A percentile compares a stretch with the other conserved stretches of the same genome.
Conservation (phyloP, 2,113 vertebrate species). For the Ursus arctos region DNA sequence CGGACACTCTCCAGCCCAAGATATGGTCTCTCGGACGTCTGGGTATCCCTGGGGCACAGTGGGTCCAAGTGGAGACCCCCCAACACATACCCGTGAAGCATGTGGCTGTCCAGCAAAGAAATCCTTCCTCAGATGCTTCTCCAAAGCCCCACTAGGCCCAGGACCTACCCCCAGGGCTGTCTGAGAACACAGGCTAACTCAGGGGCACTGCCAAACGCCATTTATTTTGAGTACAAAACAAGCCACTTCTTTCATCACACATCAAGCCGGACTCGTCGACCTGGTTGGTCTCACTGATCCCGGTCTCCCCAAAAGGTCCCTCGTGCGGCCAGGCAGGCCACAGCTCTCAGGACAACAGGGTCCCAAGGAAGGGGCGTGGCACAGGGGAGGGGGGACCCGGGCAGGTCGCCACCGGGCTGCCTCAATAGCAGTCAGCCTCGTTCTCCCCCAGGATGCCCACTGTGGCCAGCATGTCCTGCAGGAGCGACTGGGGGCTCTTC, state of each 20-base stretch:
- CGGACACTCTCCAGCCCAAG: neutral
- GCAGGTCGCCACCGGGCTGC: rapidly evolving
- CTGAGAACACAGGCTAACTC: neutral
- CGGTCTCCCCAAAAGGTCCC: neutral
- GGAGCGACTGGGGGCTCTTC: conserved; percentile 93
- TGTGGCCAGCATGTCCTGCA: conserved; percentile 94
- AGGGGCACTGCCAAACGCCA: rapidly evolving
- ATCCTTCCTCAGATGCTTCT: neutral
- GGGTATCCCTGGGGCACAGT: neutral
- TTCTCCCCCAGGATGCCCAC: conserved; percentile 85
- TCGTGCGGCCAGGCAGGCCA: neutral
- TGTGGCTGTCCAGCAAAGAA: neutral
- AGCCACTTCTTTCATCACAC: neutral
- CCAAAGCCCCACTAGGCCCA: neutral
- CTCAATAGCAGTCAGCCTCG: conserved; percentile 92
- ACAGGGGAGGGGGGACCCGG: rapidly evolving
- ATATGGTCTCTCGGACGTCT: too few species aligned
- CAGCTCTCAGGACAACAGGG: too few species aligned
- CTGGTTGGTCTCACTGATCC: neutral
- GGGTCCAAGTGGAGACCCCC: neutral
- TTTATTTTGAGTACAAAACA: conserved; percentile 57
- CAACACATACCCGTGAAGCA: neutral
- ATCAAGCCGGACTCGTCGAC: neutral
- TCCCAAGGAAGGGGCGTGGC: neutral
- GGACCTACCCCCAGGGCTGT: rapidly evolving